Base-by-base conservation (phyloP, 1,140 invertebrate genomes). In the Solenopsis fugax region DNA sequence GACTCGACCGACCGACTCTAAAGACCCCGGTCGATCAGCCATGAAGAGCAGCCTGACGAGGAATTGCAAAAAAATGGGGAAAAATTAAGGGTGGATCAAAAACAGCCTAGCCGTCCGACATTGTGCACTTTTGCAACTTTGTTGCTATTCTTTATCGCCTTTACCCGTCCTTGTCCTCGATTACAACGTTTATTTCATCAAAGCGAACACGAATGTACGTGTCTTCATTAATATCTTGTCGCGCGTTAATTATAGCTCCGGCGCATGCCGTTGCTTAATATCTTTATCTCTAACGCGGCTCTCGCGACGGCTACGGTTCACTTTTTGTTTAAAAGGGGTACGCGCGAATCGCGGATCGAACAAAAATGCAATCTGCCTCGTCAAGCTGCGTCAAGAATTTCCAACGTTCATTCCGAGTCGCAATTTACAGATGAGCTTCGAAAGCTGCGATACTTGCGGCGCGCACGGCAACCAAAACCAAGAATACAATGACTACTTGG, bases 11-110 rank as follows among this genome's bases (percentile, higher is more conserved):
- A 91, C 92, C 93, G 93, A 93, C 92, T 94, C 93, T 94, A 93
- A 94, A 94, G 93, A 94, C 93, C 92, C 91, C 92, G 90, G 88
- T 93, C 92, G 93, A 94, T 94, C 93, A 93, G 92, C 93, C 92
- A 94, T 93, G 92, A 93, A 94, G 93, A 94, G 84, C 91, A 81
- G 81, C 80, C 65, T 71, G 87, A 89, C 60, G 87, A 88, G 89
- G 89, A 88, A 88, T 88, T 75, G 87, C 88, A 90, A 91, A 92
- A 91, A 91, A 92, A 91, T 85, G 16, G 56, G 84, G 87, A 89
- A 88, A 91, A 91, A 90, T 87, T 90, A 84, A 84, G 88, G 84
- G 69, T 62, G 67, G 82, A 89, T 86, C 87, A 88, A 88, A 87
- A 91, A 87, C 88, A 81, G 64, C 52, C 87, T 69, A 56, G 67